Conservation (phyloP, 2,797 vertebrate species). For the Eulemur albifrons region DNA sequence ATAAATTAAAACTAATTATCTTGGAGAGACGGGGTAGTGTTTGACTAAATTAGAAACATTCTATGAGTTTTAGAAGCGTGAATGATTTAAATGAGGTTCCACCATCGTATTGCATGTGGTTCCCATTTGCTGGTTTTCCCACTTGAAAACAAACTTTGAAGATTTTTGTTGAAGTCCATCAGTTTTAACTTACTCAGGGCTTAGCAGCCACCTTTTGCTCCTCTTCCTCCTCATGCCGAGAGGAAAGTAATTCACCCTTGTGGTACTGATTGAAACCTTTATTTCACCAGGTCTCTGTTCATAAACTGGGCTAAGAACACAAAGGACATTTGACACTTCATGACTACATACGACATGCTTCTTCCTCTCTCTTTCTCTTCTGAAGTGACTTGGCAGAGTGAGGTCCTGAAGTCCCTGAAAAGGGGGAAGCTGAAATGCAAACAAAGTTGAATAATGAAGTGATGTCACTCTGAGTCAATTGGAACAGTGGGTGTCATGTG, state of each 20-base stretch:
- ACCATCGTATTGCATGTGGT: conserved; percentile 15
- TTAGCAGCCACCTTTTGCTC: fast-evolving
- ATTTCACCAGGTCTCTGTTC: not conserved
- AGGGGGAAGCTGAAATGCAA: conserved; percentile 82
- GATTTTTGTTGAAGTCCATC: conserved; percentile 28
- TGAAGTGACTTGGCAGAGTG: conserved; percentile 75
- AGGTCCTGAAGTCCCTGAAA: conserved; percentile 84
- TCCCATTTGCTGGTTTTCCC: conserved; percentile 72
- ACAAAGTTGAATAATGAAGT: conserved; percentile 85
- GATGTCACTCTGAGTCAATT: conserved; percentile 89
- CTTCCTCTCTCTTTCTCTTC: conserved; percentile 51
- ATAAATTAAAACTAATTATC: not conserved
- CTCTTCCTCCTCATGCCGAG: not conserved
- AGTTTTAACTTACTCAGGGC: not conserved
- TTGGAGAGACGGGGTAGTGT: not conserved
- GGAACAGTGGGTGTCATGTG: conserved; percentile 75
- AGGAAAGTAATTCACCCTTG: fast-evolving
- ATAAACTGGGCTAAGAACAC: not conserved
- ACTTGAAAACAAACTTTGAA: conserved; percentile 50
- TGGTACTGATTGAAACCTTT: not conserved
- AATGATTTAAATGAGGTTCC: not conserved
- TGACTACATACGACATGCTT: not conserved
- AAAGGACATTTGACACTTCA: not conserved
- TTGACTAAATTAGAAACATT: conserved; percentile 12
- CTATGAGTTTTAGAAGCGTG: not conserved